Evolutionary conservation across 2,888 invertebrate species (phyloP).

Genomic region (Ochropleura leucogaster): DNA sequence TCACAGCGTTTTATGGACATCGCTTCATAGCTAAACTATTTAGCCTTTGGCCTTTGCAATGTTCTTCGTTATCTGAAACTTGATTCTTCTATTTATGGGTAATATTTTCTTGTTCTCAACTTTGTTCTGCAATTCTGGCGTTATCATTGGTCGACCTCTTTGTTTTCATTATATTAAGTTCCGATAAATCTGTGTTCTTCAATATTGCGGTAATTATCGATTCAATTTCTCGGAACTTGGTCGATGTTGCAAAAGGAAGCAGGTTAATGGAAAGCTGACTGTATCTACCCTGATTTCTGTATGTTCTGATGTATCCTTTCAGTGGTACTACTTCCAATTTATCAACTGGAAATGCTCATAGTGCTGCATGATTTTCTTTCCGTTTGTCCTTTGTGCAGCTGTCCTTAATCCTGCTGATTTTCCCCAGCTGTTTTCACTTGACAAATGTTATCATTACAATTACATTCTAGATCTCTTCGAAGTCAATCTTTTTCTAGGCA

Average conservation of each 20-base stretch:
- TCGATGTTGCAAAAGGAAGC: not conserved
- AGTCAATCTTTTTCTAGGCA: too few relatives aligned
- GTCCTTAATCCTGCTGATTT: too few relatives aligned
- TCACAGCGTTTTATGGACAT: constrained; percentile 46
- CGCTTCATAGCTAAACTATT: constrained; percentile 47
- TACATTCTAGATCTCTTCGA: too few relatives aligned
- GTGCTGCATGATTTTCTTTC: too few relatives aligned
- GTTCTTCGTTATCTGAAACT: constrained; percentile 37
- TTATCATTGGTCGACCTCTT: constrained; percentile 13
- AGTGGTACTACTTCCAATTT: not conserved
- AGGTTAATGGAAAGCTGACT: too few relatives aligned
- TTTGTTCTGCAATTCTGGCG: constrained; percentile 10
- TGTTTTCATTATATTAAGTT: constrained; percentile 2
- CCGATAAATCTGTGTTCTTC: not conserved
- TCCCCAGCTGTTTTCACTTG: too few relatives aligned
- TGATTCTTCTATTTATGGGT: constrained; percentile 5
- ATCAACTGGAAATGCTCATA: not conserved
- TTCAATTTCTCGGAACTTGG: not conserved
- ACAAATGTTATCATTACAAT: too few relatives aligned
- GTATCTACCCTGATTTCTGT: too few relatives aligned
- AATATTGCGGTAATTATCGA: not conserved
- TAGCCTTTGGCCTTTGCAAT: constrained; percentile 51
- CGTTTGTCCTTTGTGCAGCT: too few relatives aligned
- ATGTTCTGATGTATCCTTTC: too few relatives aligned
- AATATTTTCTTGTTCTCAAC: not conserved